phyloP scores from a whole-genome alignment of 2,113 vertebrate genomes.

The Mustela lutreola region DNA sequence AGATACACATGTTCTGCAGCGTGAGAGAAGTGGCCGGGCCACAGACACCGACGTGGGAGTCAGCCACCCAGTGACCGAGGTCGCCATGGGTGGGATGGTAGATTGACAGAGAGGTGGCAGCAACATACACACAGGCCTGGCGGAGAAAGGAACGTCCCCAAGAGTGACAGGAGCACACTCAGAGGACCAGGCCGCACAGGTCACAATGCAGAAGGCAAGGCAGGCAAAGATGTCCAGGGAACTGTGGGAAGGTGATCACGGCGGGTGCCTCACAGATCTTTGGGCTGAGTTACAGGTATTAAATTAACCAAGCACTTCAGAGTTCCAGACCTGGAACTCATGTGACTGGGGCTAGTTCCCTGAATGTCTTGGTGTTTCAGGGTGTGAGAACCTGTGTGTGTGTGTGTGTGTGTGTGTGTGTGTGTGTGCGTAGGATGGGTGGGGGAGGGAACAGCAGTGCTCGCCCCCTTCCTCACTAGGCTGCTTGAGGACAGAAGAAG shows the following conservation, averaged over 20 bases:
- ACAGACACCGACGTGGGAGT: background rate
- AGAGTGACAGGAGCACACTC: accelerated
- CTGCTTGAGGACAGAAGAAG: background rate
- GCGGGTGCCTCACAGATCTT: background rate
- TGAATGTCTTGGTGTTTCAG: background rate
- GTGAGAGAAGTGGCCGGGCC: background rate
- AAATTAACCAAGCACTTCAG: background rate
- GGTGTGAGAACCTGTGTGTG: no score
- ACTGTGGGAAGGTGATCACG: accelerated
- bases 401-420: background rate
- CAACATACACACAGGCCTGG: accelerated
- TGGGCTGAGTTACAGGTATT: background rate
- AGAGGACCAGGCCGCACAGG: background rate
- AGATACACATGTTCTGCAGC: background rate
- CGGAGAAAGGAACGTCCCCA: background rate
- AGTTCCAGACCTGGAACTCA: background rate
- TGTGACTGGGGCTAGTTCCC: background rate
- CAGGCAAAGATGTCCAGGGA: background rate
- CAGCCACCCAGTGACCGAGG: background rate
- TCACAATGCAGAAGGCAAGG: background rate
- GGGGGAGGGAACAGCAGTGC: no score
- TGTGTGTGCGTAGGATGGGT: no score
- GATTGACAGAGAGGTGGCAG: background rate
- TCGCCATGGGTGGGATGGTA: background rate
- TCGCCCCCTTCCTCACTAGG: background rate